Percentiles rank a stretch among this genome's conserved stretches.
phyloP scores from a whole-genome alignment of 1,140 invertebrate genomes.

The Uloborus diversus region DNA sequence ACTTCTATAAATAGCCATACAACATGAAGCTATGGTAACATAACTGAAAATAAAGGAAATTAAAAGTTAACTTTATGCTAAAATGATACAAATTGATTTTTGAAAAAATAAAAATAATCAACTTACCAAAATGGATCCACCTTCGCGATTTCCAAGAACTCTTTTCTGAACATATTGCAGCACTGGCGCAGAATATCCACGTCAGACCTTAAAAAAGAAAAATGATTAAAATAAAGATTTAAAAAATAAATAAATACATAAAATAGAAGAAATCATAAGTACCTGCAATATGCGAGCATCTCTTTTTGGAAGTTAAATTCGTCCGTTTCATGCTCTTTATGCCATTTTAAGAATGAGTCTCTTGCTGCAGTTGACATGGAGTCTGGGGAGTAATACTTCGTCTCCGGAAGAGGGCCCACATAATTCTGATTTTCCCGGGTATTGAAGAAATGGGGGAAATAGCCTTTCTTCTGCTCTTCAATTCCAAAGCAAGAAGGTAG shows the following conservation, averaged over 20 bases:
- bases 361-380: background rate
- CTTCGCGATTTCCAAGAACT: background rate
- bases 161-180: background rate
- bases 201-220: background rate
- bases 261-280: background rate
- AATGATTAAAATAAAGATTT: background rate
- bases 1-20: conserved; percentile 14
- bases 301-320: background rate
- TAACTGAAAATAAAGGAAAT: conserved; percentile 2
- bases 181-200: background rate
- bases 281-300: background rate
- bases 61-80: background rate
- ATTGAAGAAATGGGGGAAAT: background rate
- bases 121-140: background rate
- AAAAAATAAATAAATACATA: background rate
- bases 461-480: background rate
- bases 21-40: conserved; percentile 21
- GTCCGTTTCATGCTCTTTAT: background rate
- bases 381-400: background rate
- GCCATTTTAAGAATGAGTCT: background rate
- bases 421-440: background rate
- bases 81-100: background rate
- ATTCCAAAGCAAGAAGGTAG: background rate
- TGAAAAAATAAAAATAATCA: background rate
- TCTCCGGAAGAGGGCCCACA: background rate